Percentiles rank a stretch among this genome's conserved stretches.
phyloP scores from a whole-genome alignment of 2,888 invertebrate species.

The Reticulitermes lucifugus region DNA sequence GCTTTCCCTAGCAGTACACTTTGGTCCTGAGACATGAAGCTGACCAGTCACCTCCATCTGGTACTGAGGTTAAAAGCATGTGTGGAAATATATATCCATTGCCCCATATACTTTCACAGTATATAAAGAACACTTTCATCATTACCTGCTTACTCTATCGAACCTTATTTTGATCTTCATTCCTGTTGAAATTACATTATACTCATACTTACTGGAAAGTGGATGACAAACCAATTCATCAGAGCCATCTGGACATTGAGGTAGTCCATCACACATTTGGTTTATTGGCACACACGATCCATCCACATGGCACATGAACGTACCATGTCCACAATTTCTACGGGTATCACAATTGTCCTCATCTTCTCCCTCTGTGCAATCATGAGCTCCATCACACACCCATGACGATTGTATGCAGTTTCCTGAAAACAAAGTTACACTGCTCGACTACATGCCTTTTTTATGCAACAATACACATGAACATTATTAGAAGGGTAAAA shows the following conservation, averaged over 20 bases:
- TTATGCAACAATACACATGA: too few species aligned
- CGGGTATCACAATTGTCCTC: conserved; percentile 67
- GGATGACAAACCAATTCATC: conserved; percentile 66
- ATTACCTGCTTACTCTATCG: too few species aligned
- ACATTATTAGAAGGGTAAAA: too few species aligned
- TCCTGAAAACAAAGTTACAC: conserved; percentile 58
- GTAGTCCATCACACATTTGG: conserved; percentile 67
- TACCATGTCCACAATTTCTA: conserved; percentile 58
- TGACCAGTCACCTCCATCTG: too few species aligned
- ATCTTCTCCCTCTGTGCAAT: conserved; percentile 73
- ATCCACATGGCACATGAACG: conserved; percentile 72
- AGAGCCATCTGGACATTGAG: conserved; percentile 70
- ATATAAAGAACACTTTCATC: too few species aligned
- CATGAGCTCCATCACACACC: conserved; percentile 72
- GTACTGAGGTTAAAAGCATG: too few species aligned
- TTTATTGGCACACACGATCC: conserved; percentile 70
- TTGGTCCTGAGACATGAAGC: too few species aligned
- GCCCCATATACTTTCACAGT: too few species aligned
- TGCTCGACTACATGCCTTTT: too few species aligned
- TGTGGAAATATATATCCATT: too few species aligned
- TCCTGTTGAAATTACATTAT: not conserved
- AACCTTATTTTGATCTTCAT: not conserved
- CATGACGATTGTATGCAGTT: conserved; percentile 72
- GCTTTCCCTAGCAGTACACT: too few species aligned
- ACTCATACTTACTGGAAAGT: conserved; percentile 30